Conservation (phyloP, 2,113 vertebrate genomes). For the Rhinogobius similis region DNA sequence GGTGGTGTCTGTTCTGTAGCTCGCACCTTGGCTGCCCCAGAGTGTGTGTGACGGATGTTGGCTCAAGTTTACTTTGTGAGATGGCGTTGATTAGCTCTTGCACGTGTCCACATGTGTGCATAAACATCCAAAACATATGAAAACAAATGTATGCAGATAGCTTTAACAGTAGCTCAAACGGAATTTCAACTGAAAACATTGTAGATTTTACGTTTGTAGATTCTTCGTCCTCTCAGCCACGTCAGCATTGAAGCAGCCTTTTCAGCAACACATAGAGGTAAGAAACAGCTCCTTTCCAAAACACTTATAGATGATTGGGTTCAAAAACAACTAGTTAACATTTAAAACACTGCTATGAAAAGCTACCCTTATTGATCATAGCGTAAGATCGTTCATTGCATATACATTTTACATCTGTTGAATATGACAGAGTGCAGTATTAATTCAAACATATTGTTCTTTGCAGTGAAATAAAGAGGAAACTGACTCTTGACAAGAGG, state of each 20-base stretch:
- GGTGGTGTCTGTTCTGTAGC: background rate
- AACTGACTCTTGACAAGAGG: conserved; percentile 48
- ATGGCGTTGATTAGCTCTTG: background rate
- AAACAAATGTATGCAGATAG: background rate
- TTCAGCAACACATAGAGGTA: conserved; percentile 49
- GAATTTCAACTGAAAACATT: conserved; percentile 8
- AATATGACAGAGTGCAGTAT: conserved; percentile 4
- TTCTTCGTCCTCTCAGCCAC: conserved; percentile 2
- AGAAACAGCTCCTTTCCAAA: conserved; percentile 25
- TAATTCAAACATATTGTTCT: conserved; percentile 12
- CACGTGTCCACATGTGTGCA: background rate
- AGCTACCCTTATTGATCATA: background rate
- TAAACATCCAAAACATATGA: background rate
- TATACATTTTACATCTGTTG: conserved; percentile 2
- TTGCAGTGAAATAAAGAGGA: conserved; percentile 8
- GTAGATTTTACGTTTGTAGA: conserved; percentile 36
- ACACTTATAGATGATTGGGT: background rate
- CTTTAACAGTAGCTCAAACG: conserved; percentile 1
- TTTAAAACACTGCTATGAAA: background rate
- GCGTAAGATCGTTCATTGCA: background rate
- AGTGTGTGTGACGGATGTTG: conserved; percentile 29
- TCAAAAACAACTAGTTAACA: background rate
- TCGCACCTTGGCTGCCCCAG: conserved; percentile 69
- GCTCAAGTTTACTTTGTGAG: background rate
- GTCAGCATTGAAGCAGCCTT: conserved; percentile 24